Conservation (phyloP, 2,113 vertebrate genomes). For the Tauraco erythrolophus region DNA sequence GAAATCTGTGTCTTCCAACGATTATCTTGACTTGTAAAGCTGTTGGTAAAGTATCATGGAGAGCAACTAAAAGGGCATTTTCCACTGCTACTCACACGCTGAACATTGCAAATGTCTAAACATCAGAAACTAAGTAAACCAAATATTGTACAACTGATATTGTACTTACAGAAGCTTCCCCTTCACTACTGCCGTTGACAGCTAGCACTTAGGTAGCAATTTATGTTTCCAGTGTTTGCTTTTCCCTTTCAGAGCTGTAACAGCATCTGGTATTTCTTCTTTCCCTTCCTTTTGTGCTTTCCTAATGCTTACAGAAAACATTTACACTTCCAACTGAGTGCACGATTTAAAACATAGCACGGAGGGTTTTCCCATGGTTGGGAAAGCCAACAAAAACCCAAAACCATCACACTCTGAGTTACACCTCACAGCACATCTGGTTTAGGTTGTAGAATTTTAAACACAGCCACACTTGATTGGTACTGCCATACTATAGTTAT, state of each 20-base stretch:
- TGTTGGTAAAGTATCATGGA: neutral
- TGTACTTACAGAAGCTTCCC: neutral
- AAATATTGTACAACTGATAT: neutral
- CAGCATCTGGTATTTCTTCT: neutral
- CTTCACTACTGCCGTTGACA: neutral
- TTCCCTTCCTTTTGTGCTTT: neutral
- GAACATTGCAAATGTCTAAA: neutral
- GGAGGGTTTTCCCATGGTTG: too few relatives aligned
- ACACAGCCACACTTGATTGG: too few relatives aligned
- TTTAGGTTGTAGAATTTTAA: neutral
- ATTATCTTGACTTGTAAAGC: neutral
- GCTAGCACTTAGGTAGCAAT: neutral
- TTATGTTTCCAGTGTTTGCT: neutral
- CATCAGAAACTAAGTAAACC: neutral
- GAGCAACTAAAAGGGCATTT: neutral
- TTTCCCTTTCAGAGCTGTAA: neutral
- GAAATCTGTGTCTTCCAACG: neutral
- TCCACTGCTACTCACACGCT: neutral
- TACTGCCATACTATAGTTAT: neutral
- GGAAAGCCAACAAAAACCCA: neutral
- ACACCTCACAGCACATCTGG: neutral
- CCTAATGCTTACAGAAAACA: neutral
- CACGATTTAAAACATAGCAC: accelerated
- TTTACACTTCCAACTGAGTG: neutral
- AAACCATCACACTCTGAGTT: neutral